Percentiles rank a stretch among this genome's conserved stretches.
Conservation (phyloP, 2,113 vertebrate genomes). For the Lathamus discolor region DNA sequence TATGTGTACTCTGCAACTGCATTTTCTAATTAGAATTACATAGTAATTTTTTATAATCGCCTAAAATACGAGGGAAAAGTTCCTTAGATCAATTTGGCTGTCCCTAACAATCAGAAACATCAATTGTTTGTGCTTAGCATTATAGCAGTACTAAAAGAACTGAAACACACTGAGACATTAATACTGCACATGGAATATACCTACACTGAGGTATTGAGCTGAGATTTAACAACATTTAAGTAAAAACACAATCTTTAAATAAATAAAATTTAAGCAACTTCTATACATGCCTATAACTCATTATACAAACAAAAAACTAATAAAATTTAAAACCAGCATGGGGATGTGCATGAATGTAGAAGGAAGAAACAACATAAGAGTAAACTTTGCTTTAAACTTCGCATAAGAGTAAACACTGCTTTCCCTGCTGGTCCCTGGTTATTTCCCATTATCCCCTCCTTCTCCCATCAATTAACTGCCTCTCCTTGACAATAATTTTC, state of each 20-base stretch:
- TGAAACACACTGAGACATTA: background rate
- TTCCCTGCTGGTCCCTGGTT: background rate
- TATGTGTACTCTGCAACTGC: background rate
- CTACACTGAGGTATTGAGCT: background rate
- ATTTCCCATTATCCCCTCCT: background rate
- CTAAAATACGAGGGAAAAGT: background rate
- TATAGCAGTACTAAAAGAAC: background rate
- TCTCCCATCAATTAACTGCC: background rate
- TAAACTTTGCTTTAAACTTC: background rate
- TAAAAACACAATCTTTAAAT: background rate
- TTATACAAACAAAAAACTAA: background rate
- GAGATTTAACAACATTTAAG: background rate
- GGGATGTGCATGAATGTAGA: background rate
- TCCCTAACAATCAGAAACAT: background rate
- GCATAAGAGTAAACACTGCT: background rate
- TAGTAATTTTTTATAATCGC: background rate
- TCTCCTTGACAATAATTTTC: background rate
- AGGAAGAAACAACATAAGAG: background rate
- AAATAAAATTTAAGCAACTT: background rate
- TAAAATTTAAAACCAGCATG: background rate
- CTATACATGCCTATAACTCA: background rate
- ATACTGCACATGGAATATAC: background rate
- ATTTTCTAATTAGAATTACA: background rate
- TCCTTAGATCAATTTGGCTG: background rate
- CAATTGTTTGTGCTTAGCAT: background rate